phyloP scores from a whole-genome alignment of 1,140 invertebrate species.

The Cherax destructor region DNA sequence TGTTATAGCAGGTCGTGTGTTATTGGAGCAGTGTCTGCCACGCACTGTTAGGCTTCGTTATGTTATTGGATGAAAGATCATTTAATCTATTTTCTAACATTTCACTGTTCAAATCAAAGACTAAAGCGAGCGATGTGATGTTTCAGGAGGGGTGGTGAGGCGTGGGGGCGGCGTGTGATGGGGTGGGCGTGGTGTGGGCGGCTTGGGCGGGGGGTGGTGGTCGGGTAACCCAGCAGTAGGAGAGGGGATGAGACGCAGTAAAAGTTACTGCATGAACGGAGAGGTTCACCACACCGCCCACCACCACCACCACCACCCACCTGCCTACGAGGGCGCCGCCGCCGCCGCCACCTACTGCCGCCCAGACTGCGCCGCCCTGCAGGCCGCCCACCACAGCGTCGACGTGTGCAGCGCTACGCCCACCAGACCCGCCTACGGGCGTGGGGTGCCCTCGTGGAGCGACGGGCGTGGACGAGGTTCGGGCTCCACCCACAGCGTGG shows the following conservation, averaged over 20 bases:
- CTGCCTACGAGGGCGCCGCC: not conserved
- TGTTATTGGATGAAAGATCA: too few species aligned
- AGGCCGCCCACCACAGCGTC: slow-evolving; percentile 42
- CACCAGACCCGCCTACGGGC: slow-evolving; percentile 50
- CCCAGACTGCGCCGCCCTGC: slow-evolving; percentile 24
- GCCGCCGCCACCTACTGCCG: slow-evolving; percentile 35
- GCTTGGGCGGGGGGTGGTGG: slow-evolving; percentile 7
- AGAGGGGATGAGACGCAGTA: slow-evolving; percentile 56
- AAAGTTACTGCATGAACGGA: slow-evolving; percentile 62
- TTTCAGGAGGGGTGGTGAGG: not conserved
- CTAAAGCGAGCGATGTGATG: not conserved
- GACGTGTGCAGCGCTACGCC: slow-evolving; percentile 50
- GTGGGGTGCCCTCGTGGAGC: slow-evolving; percentile 63
- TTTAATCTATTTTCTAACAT: too few species aligned
- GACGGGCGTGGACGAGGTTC: slow-evolving; percentile 44
- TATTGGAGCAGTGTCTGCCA: too few species aligned
- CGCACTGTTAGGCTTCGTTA: too few species aligned
- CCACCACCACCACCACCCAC: not conserved
- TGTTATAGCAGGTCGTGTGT: too few species aligned
- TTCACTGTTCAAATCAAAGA: too few species aligned
- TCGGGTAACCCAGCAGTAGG: slow-evolving; percentile 20
- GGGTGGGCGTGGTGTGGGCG: slow-evolving; percentile 12
- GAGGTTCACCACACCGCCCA: slow-evolving; percentile 31
- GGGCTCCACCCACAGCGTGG: slow-evolving; percentile 35
- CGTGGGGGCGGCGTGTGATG: slow-evolving; percentile 39